A percentile compares a stretch with the other conserved stretches of the same genome.
Evolutionary conservation across 1,140 invertebrate species (phyloP).

Genomic region (Euura lappo): DNA sequence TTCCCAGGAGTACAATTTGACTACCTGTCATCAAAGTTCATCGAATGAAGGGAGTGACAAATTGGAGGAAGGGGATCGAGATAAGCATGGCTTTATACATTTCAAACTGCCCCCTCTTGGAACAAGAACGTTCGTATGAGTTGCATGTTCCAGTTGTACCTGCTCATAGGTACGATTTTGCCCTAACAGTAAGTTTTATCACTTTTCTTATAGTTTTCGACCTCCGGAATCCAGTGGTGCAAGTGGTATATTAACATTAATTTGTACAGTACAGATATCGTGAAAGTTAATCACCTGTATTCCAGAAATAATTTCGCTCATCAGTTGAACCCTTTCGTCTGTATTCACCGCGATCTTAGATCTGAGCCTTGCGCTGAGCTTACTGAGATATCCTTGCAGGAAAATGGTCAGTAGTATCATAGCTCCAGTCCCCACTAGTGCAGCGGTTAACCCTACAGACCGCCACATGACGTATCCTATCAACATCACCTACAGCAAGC

Average conservation of each 20-base stretch:
- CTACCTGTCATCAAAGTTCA: conserved; percentile 54
- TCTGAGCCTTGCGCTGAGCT: conserved; percentile 64
- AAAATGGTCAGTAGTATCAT: conserved; percentile 67
- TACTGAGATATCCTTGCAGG: conserved; percentile 59
- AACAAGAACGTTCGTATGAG: too few species aligned
- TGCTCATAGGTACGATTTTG: too few species aligned
- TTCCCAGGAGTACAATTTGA: conserved; percentile 78
- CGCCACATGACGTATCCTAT: conserved; percentile 68
- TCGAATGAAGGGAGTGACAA: too few species aligned
- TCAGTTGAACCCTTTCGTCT: conserved; percentile 33
- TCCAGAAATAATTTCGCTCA: conserved; percentile 75
- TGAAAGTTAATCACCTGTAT: conserved; percentile 58
- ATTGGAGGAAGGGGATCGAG: too few species aligned
- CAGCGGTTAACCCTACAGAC: conserved; percentile 66
- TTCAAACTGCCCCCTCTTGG: too few species aligned
- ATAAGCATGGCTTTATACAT: too few species aligned
- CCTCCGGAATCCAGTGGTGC: background rate
- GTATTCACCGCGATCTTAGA: conserved; percentile 45
- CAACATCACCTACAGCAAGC: too few species aligned
- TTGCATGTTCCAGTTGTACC: too few species aligned
- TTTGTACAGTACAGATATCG: too few species aligned
- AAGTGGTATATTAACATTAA: background rate
- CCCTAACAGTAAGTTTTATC: too few species aligned
- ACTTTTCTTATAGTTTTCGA: background rate
- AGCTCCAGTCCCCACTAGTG: conserved; percentile 71